These are phyloP conservation scores for Diplazon laetatorius DNA, from an alignment of 2,888 invertebrate genomes.

Conservation along the genomic window DNA sequence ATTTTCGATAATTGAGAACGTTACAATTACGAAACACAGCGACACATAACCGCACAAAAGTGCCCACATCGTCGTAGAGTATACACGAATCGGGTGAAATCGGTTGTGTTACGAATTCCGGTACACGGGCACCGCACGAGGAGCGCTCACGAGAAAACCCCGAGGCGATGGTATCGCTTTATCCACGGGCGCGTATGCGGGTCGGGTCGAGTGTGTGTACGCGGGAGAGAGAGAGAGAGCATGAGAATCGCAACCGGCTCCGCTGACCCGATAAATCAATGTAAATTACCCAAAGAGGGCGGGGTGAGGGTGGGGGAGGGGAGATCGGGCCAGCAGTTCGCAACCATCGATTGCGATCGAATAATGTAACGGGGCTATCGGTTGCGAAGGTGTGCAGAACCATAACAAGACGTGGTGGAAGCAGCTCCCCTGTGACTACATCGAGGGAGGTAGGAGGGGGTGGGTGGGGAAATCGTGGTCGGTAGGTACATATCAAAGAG, in stretches of 20 bases:
- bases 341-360: slow-evolving; percentile 62
- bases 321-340: too few species aligned
- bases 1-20: slow-evolving; percentile 14
- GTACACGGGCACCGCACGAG: too few species aligned
- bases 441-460: slow-evolving; percentile 17
- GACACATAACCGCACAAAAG: neutral
- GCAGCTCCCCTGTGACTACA: slow-evolving; percentile 36
- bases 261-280: slow-evolving; percentile 65
- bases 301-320: too few species aligned
- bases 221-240: neutral
- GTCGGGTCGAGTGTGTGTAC: neutral
- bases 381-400: slow-evolving; percentile 23
- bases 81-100: neutral
- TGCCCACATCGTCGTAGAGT: slow-evolving; percentile 15
- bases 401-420: slow-evolving; percentile 27
- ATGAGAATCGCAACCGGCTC: slow-evolving; percentile 18
- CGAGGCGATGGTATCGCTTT: neutral
- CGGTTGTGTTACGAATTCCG: neutral
- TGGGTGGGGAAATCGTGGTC: slow-evolving; percentile 46
- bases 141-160: neutral
- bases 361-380: slow-evolving; percentile 63
- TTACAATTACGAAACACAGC: neutral
- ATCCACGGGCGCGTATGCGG: slow-evolving; percentile 21
- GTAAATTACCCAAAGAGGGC: slow-evolving; percentile 64
- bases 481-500: slow-evolving; percentile 49